A percentile compares a stretch with the other conserved stretches of the same genome.
These are phyloP conservation scores for Cladopsammia gracilis DNA, from an alignment of 64 coral and sea anemone species.

Conservation along the genomic window DNA sequence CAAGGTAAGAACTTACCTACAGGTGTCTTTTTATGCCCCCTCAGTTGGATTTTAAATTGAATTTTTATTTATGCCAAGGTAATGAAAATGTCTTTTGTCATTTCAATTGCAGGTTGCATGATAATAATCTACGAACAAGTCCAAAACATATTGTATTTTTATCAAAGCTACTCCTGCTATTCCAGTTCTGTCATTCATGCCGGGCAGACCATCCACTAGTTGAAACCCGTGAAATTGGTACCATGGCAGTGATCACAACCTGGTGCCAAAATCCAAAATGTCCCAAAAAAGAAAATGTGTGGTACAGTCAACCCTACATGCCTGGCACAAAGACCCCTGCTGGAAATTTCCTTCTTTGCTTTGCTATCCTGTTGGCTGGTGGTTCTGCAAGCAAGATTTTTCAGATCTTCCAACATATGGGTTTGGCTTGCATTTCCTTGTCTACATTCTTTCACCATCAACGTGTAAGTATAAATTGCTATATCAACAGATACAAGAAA, in stretches of 20 bases:
- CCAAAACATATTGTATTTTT: background rate
- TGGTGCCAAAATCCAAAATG: constrained; percentile 1
- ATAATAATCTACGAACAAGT: background rate
- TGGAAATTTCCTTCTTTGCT: constrained; percentile 15
- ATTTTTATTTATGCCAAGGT: too few relatives aligned
- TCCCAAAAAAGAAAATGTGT: background rate
- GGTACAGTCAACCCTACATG: constrained; percentile 40
- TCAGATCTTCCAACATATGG: constrained; percentile 6
- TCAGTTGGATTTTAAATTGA: too few relatives aligned
- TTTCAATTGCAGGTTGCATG: background rate
- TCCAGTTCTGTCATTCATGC: background rate
- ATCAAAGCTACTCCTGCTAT: background rate
- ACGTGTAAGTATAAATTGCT: background rate
- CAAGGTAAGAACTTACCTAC: background rate
- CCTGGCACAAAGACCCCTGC: background rate
- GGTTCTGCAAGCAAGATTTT: background rate
- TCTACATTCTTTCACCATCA: constrained; percentile 8
- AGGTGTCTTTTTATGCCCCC: too few relatives aligned
- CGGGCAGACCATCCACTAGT: background rate
- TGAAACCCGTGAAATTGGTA: background rate
- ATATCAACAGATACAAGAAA: background rate
- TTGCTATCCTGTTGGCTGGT: constrained; percentile 27
- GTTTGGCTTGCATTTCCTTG: background rate
- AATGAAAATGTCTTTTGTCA: too few relatives aligned
- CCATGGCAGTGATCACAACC: background rate